Evolutionary conservation across 1,140 invertebrate species (phyloP).

Genomic region (Tetranychus urticae): DNA sequence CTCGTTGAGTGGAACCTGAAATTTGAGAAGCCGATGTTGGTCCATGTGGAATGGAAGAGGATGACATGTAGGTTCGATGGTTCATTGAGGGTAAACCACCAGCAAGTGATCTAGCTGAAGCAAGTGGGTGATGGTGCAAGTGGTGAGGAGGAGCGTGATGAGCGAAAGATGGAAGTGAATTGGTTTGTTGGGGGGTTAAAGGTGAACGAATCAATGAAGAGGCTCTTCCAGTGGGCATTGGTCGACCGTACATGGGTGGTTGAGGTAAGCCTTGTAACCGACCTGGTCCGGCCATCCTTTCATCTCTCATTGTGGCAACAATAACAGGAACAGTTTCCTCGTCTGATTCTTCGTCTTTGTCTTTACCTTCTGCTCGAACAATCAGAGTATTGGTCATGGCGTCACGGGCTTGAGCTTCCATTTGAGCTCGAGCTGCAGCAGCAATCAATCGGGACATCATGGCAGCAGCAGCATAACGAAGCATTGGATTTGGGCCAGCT

Average conservation of each 20-base stretch:
- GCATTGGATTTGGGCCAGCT: neutral
- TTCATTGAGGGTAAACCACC: neutral
- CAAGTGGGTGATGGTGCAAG: neutral
- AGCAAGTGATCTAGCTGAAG: no score
- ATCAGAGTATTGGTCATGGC: neutral
- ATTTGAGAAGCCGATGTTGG: neutral
- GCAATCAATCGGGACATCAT: slow-evolving; percentile 6
- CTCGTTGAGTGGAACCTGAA: neutral
- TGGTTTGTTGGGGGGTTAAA: neutral
- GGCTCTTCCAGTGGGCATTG: slow-evolving; percentile 1
- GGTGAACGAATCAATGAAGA: neutral
- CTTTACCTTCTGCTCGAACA: neutral
- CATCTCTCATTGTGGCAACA: neutral
- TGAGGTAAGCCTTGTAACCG: neutral
- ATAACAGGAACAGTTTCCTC: slow-evolving; percentile 3
- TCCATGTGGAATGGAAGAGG: neutral
- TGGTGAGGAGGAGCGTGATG: neutral
- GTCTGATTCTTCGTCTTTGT: slow-evolving; percentile 4
- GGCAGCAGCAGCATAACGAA: slow-evolving; percentile 4
- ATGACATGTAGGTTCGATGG: neutral
- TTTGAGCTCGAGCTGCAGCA: slow-evolving; percentile 4
- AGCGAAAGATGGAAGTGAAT: no score
- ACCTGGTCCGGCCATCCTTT: neutral
- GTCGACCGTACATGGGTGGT: slow-evolving; percentile 5
- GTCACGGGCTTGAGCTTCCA: slow-evolving; percentile 2